Evolutionary conservation across 2,888 invertebrate species (phyloP).

Genomic region (Hyppa rectilinea): DNA sequence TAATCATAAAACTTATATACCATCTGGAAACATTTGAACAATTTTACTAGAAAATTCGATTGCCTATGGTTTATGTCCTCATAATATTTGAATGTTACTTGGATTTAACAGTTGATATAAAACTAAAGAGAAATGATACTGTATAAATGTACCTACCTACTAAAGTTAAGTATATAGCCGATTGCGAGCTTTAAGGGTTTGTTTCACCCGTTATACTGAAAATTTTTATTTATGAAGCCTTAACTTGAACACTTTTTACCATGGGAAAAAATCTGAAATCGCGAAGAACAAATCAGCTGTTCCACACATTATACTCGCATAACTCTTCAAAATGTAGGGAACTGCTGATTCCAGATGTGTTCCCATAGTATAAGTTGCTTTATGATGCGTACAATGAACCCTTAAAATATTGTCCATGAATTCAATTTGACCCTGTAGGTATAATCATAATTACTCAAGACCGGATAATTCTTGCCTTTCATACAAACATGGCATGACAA

Average conservation of each 20-base stretch:
- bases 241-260: too few relatives aligned
- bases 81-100: slow-evolving; percentile 32
- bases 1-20: slow-evolving; percentile 54
- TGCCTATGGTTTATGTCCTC: slow-evolving; percentile 44
- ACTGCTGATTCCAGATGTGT: too few relatives aligned
- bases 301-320: too few relatives aligned
- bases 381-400: too few relatives aligned
- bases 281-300: too few relatives aligned
- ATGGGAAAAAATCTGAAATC: too few relatives aligned
- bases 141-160: not conserved
- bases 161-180: not conserved
- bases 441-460: not conserved
- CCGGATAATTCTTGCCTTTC: not conserved
- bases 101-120: slow-evolving; percentile 28
- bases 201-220: too few relatives aligned
- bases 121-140: slow-evolving; percentile 19
- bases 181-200: not conserved
- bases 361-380: too few relatives aligned
- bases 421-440: too few relatives aligned
- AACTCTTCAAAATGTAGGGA: too few relatives aligned
- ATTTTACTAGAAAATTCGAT: slow-evolving; percentile 51
- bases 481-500: not conserved
- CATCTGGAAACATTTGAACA: slow-evolving; percentile 53
- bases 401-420: too few relatives aligned
- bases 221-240: not conserved